Conservation (phyloP, 2,113 vertebrate species). For the Equus quagga region DNA sequence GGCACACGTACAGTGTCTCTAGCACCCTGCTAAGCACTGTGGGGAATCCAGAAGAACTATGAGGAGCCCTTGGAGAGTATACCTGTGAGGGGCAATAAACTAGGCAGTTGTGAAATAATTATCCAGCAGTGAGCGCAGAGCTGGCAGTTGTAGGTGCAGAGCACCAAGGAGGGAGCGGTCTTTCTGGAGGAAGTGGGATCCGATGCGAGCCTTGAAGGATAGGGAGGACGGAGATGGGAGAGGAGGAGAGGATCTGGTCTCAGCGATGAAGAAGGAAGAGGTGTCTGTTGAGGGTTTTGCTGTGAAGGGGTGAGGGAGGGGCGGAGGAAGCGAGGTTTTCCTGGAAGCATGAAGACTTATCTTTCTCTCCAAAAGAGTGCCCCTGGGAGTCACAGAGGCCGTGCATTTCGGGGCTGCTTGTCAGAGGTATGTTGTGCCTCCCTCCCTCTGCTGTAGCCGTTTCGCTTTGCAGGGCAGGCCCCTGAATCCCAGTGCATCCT, state of each 20-base stretch:
- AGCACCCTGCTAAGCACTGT: not conserved
- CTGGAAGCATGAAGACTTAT: not conserved
- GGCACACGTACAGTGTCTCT: not conserved
- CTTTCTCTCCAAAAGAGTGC: not conserved
- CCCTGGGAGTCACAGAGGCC: not conserved
- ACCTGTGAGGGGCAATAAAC: slow-evolving; percentile 46
- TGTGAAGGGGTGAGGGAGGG: too few relatives aligned
- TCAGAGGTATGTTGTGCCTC: not conserved
- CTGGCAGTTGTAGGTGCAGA: not conserved
- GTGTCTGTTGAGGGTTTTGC: not conserved
- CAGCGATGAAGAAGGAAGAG: not conserved
- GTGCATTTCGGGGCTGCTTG: not conserved
- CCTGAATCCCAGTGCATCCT: not conserved
- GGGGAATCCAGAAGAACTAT: not conserved
- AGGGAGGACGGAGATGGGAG: not conserved
- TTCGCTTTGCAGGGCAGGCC: not conserved
- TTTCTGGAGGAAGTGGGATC: not conserved
- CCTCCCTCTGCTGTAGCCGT: not conserved
- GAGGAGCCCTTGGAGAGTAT: slow-evolving; percentile 15
- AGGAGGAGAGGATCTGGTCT: not conserved
- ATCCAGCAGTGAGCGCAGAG: not conserved
- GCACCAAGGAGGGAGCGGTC: not conserved
- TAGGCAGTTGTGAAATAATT: slow-evolving; percentile 28
- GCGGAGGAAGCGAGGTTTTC: not conserved
- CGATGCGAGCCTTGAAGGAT: not conserved